Percentiles rank a stretch among this genome's conserved stretches.
phyloP scores from a whole-genome alignment of 2,797 vertebrate genomes.

The Gambusia yucatana region DNA sequence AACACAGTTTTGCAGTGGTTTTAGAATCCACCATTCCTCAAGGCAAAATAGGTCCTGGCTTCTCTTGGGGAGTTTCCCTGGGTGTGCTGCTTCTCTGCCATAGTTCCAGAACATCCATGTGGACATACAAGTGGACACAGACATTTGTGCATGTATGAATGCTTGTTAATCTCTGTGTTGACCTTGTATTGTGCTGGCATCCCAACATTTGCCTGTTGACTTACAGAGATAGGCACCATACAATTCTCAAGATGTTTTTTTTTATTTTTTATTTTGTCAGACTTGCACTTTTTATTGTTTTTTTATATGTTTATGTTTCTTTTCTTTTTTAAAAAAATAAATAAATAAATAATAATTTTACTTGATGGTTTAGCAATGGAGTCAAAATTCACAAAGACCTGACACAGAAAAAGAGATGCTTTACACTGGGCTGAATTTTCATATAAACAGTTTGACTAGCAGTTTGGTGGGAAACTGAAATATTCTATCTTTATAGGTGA shows the following conservation, averaged over 20 bases:
- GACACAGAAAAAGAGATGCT: background rate
- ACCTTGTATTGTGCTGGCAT: background rate
- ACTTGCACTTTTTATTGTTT: background rate
- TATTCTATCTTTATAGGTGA: background rate
- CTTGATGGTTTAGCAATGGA: background rate
- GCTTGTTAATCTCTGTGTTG: background rate
- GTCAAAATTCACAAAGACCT: background rate
- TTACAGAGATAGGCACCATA: background rate
- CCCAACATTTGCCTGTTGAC: background rate
- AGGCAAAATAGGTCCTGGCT: background rate
- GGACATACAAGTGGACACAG: background rate
- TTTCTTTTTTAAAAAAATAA: background rate
- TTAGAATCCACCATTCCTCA: background rate
- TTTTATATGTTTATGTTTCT: background rate
- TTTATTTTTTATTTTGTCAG: background rate
- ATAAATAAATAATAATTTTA: background rate
- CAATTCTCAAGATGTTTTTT: background rate
- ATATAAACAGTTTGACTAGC: background rate
- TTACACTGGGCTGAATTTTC: background rate
- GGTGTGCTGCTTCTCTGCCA: background rate
- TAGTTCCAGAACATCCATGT: background rate
- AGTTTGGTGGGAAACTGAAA: background rate
- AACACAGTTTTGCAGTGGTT: background rate
- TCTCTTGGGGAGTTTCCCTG: background rate
- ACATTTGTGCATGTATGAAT: background rate